Percentiles rank a stretch among this genome's conserved stretches.
phyloP scores from a whole-genome alignment of 2,113 vertebrate genomes.

The Neodon shergylaensis region DNA sequence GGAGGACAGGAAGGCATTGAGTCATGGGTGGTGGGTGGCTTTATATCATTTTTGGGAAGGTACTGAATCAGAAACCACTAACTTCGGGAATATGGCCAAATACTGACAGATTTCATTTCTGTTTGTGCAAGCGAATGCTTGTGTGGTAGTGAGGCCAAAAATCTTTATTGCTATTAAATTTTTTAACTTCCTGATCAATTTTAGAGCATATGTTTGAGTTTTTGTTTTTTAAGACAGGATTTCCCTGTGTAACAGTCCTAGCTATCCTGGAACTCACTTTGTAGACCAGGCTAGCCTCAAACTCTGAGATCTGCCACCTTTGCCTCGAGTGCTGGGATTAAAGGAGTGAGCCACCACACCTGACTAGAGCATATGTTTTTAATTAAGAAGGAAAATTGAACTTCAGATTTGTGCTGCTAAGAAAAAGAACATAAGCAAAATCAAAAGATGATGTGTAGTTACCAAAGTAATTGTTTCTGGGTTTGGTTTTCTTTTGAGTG shows the following conservation, averaged over 20 bases:
- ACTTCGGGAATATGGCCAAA: conserved; percentile 57
- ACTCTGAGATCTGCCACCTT: neutral
- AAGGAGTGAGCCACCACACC: neutral
- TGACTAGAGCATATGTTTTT: conserved; percentile 37
- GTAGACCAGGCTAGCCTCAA: neutral
- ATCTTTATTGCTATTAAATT: conserved; percentile 27
- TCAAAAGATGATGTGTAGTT: no score
- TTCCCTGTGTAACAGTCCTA: neutral
- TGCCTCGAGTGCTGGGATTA: neutral
- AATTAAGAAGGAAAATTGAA: conserved; percentile 42
- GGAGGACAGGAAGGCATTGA: conserved; percentile 6
- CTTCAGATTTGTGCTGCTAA: no score
- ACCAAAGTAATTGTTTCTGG: no score
- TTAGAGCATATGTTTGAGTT: neutral
- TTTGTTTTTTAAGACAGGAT: neutral
- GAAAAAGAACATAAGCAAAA: no score
- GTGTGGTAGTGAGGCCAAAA: conserved; percentile 1
- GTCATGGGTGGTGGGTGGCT: neutral
- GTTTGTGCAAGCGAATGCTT: neutral
- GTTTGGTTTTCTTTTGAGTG: neutral
- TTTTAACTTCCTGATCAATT: conserved; percentile 37
- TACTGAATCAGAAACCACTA: neutral
- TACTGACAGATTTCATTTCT: conserved; percentile 43
- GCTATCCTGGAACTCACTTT: neutral
- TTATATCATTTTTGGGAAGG: conserved; percentile 38